Percentiles rank a stretch among this genome's conserved stretches.
Conservation (phyloP, 2,113 vertebrate genomes). For the Bambusicola thoracicus region DNA sequence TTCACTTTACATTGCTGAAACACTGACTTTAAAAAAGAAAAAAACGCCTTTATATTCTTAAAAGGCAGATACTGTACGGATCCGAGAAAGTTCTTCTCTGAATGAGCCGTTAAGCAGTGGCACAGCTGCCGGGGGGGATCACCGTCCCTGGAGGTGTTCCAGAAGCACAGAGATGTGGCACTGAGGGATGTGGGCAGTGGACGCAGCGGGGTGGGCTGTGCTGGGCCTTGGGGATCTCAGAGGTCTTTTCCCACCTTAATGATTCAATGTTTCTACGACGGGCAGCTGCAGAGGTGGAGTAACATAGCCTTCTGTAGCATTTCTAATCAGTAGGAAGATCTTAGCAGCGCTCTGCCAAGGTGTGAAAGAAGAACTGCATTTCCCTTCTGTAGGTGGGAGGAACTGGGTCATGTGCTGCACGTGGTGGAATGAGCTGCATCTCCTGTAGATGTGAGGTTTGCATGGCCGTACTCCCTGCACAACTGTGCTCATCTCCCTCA, state of each 20-base stretch:
- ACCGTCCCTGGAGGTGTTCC: too few species aligned
- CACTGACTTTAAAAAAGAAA: background rate
- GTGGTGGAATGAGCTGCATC: background rate
- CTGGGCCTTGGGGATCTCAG: too few species aligned
- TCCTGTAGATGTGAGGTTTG: background rate
- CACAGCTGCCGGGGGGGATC: background rate
- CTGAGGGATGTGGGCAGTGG: too few species aligned
- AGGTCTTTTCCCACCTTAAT: too few species aligned
- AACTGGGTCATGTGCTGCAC: background rate
- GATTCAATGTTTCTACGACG: too few species aligned
- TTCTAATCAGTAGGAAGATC: background rate
- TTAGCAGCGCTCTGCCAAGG: background rate
- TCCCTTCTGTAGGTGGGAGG: background rate
- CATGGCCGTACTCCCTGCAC: rapidly evolving
- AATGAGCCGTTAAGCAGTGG: background rate
- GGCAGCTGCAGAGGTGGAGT: background rate
- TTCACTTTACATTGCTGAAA: background rate
- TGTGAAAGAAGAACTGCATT: too few species aligned
- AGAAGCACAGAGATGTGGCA: background rate
- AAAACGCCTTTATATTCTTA: background rate
- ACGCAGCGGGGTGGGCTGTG: too few species aligned
- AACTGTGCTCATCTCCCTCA: background rate
- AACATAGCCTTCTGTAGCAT: rapidly evolving
- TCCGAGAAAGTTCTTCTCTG: background rate
- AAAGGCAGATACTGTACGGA: background rate